Evolutionary conservation across 2,888 invertebrate genomes (phyloP).

Genomic region (Phaonia tiefii): DNA sequence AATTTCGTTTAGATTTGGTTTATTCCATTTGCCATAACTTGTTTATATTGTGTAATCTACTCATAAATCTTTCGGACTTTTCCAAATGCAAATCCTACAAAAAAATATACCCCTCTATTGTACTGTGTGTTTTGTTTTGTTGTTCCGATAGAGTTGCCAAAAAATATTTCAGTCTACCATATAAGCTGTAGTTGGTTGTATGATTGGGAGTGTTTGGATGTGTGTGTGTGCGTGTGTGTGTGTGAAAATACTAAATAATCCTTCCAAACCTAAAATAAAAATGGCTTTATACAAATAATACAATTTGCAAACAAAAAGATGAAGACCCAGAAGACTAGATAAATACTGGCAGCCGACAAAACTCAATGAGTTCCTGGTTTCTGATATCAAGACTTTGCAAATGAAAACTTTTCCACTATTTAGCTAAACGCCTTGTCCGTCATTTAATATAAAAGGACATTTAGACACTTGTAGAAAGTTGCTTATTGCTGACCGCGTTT

Average conservation of each 20-base stretch:
- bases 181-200: not conserved
- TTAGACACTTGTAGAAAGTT: constrained; percentile 1
- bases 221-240: no score
- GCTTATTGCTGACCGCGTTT: constrained; percentile 6
- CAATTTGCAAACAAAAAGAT: not conserved
- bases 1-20: not conserved
- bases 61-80: constrained; percentile 43
- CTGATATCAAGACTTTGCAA: constrained; percentile 15
- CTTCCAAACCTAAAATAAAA: constrained; percentile 36
- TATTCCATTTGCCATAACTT: constrained; percentile 39
- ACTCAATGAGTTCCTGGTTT: not conserved
- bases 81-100: not conserved
- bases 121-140: not conserved
- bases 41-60: constrained; percentile 48
- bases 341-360: not conserved
- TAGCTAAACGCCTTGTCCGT: not conserved
- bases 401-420: not conserved
- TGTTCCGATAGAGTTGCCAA: constrained; percentile 29
- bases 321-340: not conserved
- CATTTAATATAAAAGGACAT: no score
- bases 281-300: constrained; percentile 28
- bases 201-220: not conserved
- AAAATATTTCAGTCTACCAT: constrained; percentile 17
- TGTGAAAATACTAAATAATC: constrained; percentile 45
- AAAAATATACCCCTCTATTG: not conserved